Evolutionary conservation across 92 coral and sea anemone genomes (phyloP), one percentile per base, ranked within the genome.

Genomic region (Zoanthus solanderi): DNA sequence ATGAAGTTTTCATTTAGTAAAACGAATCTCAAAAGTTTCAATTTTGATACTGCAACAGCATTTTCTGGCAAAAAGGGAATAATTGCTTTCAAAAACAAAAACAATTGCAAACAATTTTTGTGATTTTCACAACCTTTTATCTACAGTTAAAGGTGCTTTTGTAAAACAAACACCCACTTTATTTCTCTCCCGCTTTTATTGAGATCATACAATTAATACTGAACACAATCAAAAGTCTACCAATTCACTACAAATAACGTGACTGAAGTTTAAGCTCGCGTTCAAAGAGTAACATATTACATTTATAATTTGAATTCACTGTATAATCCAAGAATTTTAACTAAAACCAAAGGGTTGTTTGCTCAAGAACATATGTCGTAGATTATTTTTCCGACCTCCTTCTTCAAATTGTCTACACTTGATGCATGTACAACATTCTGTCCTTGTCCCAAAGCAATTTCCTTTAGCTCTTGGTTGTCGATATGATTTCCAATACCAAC

Each of bases 331-430:
- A 53, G 29, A 58, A 31, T 5, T 56, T 75, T 47, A 50, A 30
- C 54, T 58, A 14, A 18, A 56, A 34, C 23, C 58, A 12, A 52
- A 52, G 16, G 2, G n/a, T 6, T 32, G 31, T 23, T 81, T 23
- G 75, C 75, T 31, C 66, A 81, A 15, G 85, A 65, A 46, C 85
- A 81, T 12, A 81, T 81, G 75, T 81, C 85, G 74, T 81, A 66
- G 15, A 81, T 75, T 46, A 81, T 81, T 68, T 31, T 67, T 47
- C 75, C 85, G 45, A 81, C 75, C 57, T 81, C 75, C 58, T 46
- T 81, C 30, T 81, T 81, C 75, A 81, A 15, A 57, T 81, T 81
- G 28, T 81, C 75, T 46, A 68, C 75, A 67, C 57, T 81, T 66
- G 85, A 65, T 9, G 75, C 85, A 46, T 81, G 85, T 16, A 81